A percentile compares a stretch with the other conserved stretches of the same genome.
Conservation (phyloP, 1,140 invertebrate genomes). For the Linepithema humile region DNA sequence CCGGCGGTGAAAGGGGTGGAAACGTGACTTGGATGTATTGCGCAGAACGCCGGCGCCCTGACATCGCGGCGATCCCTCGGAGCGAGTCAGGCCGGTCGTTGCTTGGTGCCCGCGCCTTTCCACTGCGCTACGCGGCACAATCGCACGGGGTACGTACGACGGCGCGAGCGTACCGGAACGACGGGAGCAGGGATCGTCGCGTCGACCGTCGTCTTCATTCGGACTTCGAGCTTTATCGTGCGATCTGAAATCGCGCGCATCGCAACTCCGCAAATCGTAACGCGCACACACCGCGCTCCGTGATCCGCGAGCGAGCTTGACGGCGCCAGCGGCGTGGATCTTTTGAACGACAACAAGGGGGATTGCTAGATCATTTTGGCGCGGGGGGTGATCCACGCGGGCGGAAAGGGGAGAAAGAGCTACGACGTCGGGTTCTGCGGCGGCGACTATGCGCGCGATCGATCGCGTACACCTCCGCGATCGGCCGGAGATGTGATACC, state of each 20-base stretch:
- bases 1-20: slow-evolving; percentile 31
- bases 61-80: slow-evolving; percentile 58
- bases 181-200: neutral
- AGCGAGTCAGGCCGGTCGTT: slow-evolving; percentile 59
- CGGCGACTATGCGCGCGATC: slow-evolving; percentile 67
- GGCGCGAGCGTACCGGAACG: neutral
- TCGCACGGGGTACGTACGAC: slow-evolving; percentile 28
- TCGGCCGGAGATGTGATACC: slow-evolving; percentile 71
- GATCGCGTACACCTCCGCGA: slow-evolving; percentile 63
- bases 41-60: slow-evolving; percentile 68
- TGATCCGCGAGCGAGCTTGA: neutral
- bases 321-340: neutral
- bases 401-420: neutral
- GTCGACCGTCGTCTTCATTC: neutral
- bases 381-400: slow-evolving; percentile 14
- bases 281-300: no score
- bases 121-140: slow-evolving; percentile 36
- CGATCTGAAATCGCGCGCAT: no score
- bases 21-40: slow-evolving; percentile 61
- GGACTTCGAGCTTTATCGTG: neutral
- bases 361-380: neutral
- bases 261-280: no score
- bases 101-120: slow-evolving; percentile 57
- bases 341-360: neutral
- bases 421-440: slow-evolving; percentile 38